Evolutionary conservation across 2,797 vertebrate genomes (phyloP), one percentile per base, ranked within the genome.

Genomic region (Xyrichtys novacula): DNA sequence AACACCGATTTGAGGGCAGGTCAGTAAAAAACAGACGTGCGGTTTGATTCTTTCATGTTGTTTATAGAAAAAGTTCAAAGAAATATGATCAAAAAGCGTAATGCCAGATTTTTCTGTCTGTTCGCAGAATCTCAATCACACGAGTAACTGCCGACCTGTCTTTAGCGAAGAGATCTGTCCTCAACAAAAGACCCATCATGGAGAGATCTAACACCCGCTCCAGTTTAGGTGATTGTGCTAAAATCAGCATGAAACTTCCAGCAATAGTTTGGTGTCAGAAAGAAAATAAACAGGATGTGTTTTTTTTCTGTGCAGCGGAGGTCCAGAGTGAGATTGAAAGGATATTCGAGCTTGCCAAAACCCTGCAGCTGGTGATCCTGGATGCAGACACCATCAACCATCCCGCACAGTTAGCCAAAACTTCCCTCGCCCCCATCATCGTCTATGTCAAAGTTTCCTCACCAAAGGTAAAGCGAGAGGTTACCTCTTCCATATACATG

Each of bases 371-470:
- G 65, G 97, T 98, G 44, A 92, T 97, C 60, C 84, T 98, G 91
- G 97, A 98, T 0, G 97, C 97, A 0, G 97, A 98, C 87, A 98
- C 97, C 77, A 98, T 98, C 92, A 98, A 98, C 92, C 96, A 98
- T 87, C 97, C 97, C 0, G 91, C 96, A 11, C 97, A 98, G 90
- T 94, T 98, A 22, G 94, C 96, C 89, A 98, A 98, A 93, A 98
- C 97, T 66, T 98, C 97, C 0, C 90, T 98, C 61, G 96, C 97
- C 0, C 97, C 97, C 85, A 97, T 98, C 89, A 92, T 98, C 0
- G 96, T 98, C 75, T 98, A 97, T 2, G 97, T 98, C 60, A 98
- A 98, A 83, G 97, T 98, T 32, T 96, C 97, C 61, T 98, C 97
- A 0, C 97, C 97, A 29, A 98, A 98, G 95, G 97, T 98, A 85